phyloP scores from a whole-genome alignment of 2,888 invertebrate genomes.

The Tortricodes alternella region DNA sequence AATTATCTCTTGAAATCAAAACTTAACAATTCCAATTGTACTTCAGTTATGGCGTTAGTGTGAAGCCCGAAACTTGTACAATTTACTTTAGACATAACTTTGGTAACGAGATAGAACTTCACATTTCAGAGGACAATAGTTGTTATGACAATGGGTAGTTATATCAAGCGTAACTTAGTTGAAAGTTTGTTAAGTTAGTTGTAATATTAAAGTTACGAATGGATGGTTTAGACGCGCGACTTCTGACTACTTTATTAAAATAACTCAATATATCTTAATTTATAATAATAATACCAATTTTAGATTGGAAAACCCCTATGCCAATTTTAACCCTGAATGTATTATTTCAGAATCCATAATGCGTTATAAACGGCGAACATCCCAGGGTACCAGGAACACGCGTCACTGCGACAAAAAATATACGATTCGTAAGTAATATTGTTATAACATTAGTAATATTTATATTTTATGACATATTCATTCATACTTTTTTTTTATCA shows the following conservation, averaged over 20 bases:
- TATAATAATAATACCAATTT: background rate
- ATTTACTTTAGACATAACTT: constrained; percentile 6
- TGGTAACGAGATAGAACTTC: background rate
- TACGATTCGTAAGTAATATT: constrained; percentile 69
- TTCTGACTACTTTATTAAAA: no score
- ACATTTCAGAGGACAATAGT: background rate
- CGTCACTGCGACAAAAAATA: constrained; percentile 77
- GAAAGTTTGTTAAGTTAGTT: no score
- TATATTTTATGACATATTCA: no score
- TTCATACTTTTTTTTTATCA: no score
- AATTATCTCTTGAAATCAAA: background rate
- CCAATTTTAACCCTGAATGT: background rate
- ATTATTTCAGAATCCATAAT: constrained; percentile 65
- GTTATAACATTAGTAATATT: no score
- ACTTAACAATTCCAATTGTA: constrained; percentile 1
- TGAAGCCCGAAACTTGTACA: background rate
- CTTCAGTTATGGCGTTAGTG: background rate
- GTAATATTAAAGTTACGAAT: no score
- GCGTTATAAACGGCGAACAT: constrained; percentile 70
- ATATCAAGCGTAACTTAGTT: background rate
- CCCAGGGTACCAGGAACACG: constrained; percentile 64
- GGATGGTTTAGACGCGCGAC: no score
- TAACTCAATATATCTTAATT: background rate
- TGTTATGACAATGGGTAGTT: background rate
- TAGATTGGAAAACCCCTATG: no score